Base-by-base conservation (phyloP, 2,113 vertebrate species). In the Falcunculus frontatus region DNA sequence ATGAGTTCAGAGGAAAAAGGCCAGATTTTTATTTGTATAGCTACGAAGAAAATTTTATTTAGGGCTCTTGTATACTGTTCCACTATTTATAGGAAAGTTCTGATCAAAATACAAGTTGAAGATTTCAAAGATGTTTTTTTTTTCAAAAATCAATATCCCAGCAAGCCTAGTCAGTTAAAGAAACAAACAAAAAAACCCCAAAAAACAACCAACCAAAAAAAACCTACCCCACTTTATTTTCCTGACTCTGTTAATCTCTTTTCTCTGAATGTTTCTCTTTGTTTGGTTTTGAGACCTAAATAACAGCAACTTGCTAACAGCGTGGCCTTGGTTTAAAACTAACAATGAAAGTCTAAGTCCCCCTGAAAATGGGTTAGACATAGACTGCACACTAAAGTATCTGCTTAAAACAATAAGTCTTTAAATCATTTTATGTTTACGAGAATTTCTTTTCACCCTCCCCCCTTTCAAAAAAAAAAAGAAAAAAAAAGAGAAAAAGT, bases 361-460 rank as follows among this genome's bases (percentile, higher is more conserved):
- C 56, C 30, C 35, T 75, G 56, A 77, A 91, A 84, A 89, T 92
- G 74, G 55, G 72, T 46, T 55, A 80, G 80, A 30, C 9, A 47
- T 19, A 39, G 92, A 79, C 69, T 20, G 0, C 29, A 33, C 53
- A 44, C 11, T 91, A 67, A 59, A 63, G 39, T 78, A 55, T 69
- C 55, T 86, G 23, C 35, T 91, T 87, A 41, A 74, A 35, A 87
- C 95, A 92, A 93, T 68, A 91, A 69, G 20, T 30, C 65, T 95
- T 90, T 93, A 97, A 94, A 96, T 94, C 64, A 90, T 95, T 93
- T 96, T 82, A 88, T 81, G 84, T 90, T 96, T 80, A 81, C 81
- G 55, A 32, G 44, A 77, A 79, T 93, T 93, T 90, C 64, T 91
- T 92, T 64, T 46, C 65, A 46, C 30, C 44, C 49, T 72, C 82